Evolutionary conservation across 2,888 invertebrate genomes (phyloP), one percentile per base, ranked within the genome.

Genomic region (Phyllotreta cruciferae): DNA sequence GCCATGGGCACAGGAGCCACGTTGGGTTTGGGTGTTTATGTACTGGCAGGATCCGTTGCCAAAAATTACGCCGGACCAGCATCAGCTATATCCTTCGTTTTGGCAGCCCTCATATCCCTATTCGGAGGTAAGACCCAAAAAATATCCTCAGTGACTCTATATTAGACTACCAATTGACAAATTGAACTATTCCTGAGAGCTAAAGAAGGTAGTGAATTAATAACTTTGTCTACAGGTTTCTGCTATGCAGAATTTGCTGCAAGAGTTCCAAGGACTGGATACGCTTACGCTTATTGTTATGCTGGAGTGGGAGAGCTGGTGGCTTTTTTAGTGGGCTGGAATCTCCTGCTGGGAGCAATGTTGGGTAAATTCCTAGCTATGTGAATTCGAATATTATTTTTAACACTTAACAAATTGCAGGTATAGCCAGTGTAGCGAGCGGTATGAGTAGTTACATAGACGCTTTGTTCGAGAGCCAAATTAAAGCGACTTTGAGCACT

Each of bases 161-260:
- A 41, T 9, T 11, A 13, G 5, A 56, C 8, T 5, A 37, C 36
- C 24, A 24, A 24, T 24, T 1, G 24, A 24, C 4, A 1, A 4
- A 24, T 8, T 65, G 37, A 35, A 37, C 38, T 37, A 24, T 4
- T 24, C 24, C 24, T 24, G 24, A 24, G 42, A n/a, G 50, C 1
- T 54, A 38, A 10, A 11, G 7, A 7, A 3, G n/a, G 5, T 42
- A 42, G 14, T 44, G 7, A 4, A 44, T 47, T 38, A 8, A 55
- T 45, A 36, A 36, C 50, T 36, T 39, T 0, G n/a, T 60, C 70
- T 72, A 52, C 58, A 91, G 91, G 90, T n/a, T 82, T 95, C 1
- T 95, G 94, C 76, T 96, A 94, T 79, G 94, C 95, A 0, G 96
- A 96, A 81, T 95, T 95, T 78, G 94, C 93, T 0, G 92, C 93